Percentiles rank a stretch among this genome's conserved stretches.
phyloP scores from a whole-genome alignment of 2,888 invertebrate species.

The Scelioninae gen. 1 region DNA sequence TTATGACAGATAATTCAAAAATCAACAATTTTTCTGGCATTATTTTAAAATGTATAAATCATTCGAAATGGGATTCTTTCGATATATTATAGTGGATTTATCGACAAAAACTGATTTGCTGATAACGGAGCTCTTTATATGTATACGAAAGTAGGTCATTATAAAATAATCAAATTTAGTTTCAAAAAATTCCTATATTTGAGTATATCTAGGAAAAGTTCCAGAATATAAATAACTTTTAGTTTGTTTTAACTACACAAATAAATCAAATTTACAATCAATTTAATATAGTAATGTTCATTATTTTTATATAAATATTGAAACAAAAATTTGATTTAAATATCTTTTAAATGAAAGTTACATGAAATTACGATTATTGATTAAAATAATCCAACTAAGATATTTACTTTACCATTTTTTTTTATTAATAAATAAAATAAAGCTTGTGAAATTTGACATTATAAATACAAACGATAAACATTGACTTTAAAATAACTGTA shows the following conservation, averaged over 20 bases:
- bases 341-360: not conserved
- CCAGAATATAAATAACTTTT: not conserved
- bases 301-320: too few species aligned
- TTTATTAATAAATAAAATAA: too few species aligned
- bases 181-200: not conserved
- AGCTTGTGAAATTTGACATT: too few species aligned
- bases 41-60: conserved; percentile 12
- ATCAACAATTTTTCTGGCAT: conserved; percentile 3
- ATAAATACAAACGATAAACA: too few species aligned
- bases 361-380: too few species aligned
- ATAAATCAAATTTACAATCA: not conserved
- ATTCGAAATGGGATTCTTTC: conserved; percentile 20
- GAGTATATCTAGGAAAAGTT: not conserved
- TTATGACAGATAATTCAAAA: not conserved
- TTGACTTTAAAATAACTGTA: too few species aligned
- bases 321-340: too few species aligned
- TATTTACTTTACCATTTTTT: too few species aligned
- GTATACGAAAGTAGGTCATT: conserved; percentile 36
- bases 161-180: conserved; percentile 26
- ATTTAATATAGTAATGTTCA: too few species aligned
- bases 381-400: too few species aligned
- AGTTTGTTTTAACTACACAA: too few species aligned
- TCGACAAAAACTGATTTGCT: conserved; percentile 10
- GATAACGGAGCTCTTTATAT: conserved; percentile 27
- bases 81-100: conserved; percentile 16